Percentiles rank a stretch among this genome's conserved stretches.
These are phyloP conservation scores for Drosophila mercatorum DNA, from an alignment of 2,888 invertebrate species.

Conservation along the genomic window DNA sequence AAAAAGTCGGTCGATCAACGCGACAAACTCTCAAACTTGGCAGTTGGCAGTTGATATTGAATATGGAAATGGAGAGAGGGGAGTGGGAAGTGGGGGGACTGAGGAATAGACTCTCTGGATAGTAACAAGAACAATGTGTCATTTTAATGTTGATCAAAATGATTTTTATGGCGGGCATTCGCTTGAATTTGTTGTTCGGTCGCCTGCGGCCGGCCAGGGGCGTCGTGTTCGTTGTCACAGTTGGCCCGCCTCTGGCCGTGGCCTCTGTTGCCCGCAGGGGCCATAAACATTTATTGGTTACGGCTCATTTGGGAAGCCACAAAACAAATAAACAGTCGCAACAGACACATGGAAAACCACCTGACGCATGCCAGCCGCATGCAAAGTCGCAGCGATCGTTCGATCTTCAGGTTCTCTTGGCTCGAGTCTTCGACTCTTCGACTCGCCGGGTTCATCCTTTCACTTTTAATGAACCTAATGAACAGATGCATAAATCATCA, in stretches of 20 bases:
- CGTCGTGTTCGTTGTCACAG: slow-evolving; percentile 27
- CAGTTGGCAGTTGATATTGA: slow-evolving; percentile 8
- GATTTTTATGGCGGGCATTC: slow-evolving; percentile 65
- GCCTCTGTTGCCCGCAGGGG: slow-evolving; percentile 33
- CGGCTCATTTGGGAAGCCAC: slow-evolving; percentile 67
- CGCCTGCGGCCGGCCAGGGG: slow-evolving; percentile 13
- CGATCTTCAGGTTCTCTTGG: slow-evolving; percentile 20
- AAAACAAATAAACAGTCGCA: slow-evolving; percentile 54
- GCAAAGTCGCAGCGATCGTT: slow-evolving; percentile 15
- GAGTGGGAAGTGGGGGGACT: background rate
- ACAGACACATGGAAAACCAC: slow-evolving; percentile 34
- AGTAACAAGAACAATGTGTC: slow-evolving; percentile 64
- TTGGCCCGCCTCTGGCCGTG: slow-evolving; percentile 1
- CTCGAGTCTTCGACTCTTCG: background rate
- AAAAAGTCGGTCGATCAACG: slow-evolving; percentile 21
- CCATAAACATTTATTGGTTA: slow-evolving; percentile 78
- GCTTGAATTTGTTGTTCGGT: slow-evolving; percentile 15
- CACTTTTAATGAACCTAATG: slow-evolving; percentile 79
- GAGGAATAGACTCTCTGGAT: background rate
- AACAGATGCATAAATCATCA: slow-evolving; percentile 75
- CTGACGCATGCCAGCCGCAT: slow-evolving; percentile 34
- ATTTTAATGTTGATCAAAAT: slow-evolving; percentile 70
- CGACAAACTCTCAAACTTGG: slow-evolving; percentile 5
- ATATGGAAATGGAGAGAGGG: slow-evolving; percentile 5
- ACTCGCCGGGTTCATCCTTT: slow-evolving; percentile 64